Evolutionary conservation across 2,888 invertebrate genomes (phyloP).

Genomic region (Sinotaia quadrata): DNA sequence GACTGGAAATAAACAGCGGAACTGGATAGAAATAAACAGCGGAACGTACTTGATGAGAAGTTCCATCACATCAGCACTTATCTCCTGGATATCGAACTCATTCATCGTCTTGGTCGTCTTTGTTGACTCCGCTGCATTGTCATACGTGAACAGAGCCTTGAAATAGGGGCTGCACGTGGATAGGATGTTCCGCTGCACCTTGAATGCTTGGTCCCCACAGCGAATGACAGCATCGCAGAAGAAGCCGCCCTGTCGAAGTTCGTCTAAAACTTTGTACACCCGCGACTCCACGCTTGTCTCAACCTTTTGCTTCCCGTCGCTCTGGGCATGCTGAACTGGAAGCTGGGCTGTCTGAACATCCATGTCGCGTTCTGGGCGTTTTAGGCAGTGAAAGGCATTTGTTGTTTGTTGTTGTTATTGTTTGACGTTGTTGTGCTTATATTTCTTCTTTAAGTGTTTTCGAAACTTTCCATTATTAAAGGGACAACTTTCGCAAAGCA

Average conservation of each 20-base stretch:
- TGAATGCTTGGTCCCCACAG: slow-evolving; percentile 18
- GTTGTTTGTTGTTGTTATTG: too few relatives aligned
- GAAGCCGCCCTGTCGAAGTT: slow-evolving; percentile 19
- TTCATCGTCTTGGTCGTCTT: slow-evolving; percentile 74
- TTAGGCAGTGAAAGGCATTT: too few relatives aligned
- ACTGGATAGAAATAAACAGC: too few relatives aligned
- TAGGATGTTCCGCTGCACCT: slow-evolving; percentile 77
- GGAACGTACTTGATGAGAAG: slow-evolving; percentile 74
- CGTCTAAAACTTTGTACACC: slow-evolving; percentile 17
- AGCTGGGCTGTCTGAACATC: too few relatives aligned
- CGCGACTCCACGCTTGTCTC: neutral
- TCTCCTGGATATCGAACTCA: slow-evolving; percentile 49
- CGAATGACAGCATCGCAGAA: slow-evolving; percentile 25
- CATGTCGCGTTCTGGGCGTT: too few relatives aligned
- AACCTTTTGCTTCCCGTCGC: too few relatives aligned
- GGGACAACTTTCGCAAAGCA: too few relatives aligned
- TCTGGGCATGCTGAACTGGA: too few relatives aligned
- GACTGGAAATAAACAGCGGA: too few relatives aligned
- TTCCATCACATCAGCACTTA: slow-evolving; percentile 51
- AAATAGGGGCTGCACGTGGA: slow-evolving; percentile 90
- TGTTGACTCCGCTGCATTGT: neutral
- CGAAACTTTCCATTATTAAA: too few relatives aligned
- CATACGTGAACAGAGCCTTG: slow-evolving; percentile 83
- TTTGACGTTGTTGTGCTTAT: too few relatives aligned
- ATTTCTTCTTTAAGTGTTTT: too few relatives aligned